Evolutionary conservation across 2,797 vertebrate genomes (phyloP), one percentile per base, ranked within the genome.

Genomic region (Nyctalus aviator): DNA sequence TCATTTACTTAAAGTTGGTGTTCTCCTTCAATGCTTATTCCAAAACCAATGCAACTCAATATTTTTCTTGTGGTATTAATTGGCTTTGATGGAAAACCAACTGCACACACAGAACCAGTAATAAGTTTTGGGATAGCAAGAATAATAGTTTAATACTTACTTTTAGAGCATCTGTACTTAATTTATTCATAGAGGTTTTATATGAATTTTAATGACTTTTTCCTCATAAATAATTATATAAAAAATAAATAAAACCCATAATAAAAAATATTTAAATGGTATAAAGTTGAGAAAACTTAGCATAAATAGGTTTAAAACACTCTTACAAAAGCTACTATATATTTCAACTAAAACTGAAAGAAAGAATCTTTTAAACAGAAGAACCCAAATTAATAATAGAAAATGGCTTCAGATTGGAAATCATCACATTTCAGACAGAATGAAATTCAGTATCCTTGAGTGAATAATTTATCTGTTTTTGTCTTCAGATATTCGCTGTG

Each of bases 391-490:
- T 75, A 71, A 57, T 75, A 27, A 92, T 66, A 25, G 76, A 71
- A 84, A 83, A 55, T 78, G 4, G 1, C 15, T 90, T 88, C 78
- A 46, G 9, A 82, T 30, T 79, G 92, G 37, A 94, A 79, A 88
- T 90, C 66, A 93, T 21, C 46, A 85, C 13, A 57, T 78, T 87
- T 82, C 41, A 73, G n/a, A 25, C 9, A 84, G 27, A 94, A 88
- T 82, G 12, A 32, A 55, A 87, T 12, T 17, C 14, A 66, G 15
- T 66, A 7, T 68, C 78, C 73, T 86, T 90, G 50, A 64, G 0
- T 66, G 30, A 73, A 79, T 86, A 48, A 72, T 68, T 93, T 82
- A 35, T 18, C 78, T 48, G 32, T 53, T 77, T 76, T 77, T n/a
- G 91, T 78, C 55, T 44, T 72, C 53, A 72, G 8, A 76, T 83